Evolutionary conservation across 1,140 invertebrate species (phyloP).

Genomic region (Heterodera carotae): DNA sequence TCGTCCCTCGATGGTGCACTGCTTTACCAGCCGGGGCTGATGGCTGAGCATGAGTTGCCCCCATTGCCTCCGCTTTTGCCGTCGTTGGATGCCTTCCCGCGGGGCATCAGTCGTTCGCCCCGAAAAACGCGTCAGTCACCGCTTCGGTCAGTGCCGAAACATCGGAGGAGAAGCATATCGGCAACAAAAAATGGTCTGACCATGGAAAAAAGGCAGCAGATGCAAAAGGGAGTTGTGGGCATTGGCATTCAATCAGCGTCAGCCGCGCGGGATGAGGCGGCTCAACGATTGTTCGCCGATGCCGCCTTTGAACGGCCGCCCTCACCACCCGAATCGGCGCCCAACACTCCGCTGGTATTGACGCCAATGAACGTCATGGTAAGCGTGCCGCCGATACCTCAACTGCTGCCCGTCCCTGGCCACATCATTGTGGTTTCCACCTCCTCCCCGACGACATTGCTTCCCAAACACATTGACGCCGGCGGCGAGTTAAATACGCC

Average conservation of each 20-base stretch:
- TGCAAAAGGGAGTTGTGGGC: not conserved
- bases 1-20: conserved; percentile 12
- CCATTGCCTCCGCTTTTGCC: conserved; percentile 26
- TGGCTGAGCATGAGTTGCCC: conserved; percentile 27
- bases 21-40: conserved; percentile 23
- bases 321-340: conserved; percentile 30
- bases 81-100: conserved; percentile 8
- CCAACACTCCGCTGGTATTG: conserved; percentile 6
- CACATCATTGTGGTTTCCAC: not conserved
- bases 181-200: conserved; percentile 13
- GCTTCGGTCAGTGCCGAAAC: conserved; percentile 13
- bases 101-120: not conserved
- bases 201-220: not conserved
- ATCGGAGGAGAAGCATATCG: conserved; percentile 18
- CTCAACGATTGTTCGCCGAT: not conserved
- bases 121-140: not conserved
- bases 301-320: not conserved
- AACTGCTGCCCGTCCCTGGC: not conserved
- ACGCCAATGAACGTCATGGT: not conserved
- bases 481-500: not conserved
- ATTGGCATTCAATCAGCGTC: not conserved
- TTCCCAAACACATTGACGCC: not conserved
- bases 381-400: not conserved
- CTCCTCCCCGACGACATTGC: not conserved
- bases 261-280: not conserved